These are phyloP conservation scores for Spinus pinus DNA, from an alignment of 2,797 vertebrate species.

Conservation along the genomic window DNA sequence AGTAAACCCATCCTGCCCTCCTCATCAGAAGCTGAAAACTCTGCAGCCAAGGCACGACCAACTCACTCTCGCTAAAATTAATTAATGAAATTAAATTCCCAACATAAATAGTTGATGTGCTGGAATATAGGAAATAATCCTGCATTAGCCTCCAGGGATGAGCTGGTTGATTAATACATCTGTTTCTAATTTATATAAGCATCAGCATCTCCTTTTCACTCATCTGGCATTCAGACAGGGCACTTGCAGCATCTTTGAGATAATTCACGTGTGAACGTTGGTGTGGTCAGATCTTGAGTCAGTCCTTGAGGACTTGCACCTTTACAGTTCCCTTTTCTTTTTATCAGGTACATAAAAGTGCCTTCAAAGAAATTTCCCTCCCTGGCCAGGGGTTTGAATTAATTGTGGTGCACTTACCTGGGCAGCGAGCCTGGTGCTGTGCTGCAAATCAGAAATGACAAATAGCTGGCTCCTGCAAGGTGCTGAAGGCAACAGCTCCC, in stretches of 20 bases:
- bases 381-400: background rate
- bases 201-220: background rate
- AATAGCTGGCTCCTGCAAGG: background rate
- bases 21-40: background rate
- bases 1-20: background rate
- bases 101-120: conserved; percentile 40
- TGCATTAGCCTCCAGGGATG: conserved; percentile 27
- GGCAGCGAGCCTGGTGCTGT: background rate
- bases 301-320: background rate
- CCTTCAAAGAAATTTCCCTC: background rate
- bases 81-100: conserved; percentile 42
- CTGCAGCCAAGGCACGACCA: background rate
- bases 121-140: conserved; percentile 50
- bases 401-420: background rate
- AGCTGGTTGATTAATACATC: conserved; percentile 45
- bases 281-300: background rate
- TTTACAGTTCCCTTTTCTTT: background rate
- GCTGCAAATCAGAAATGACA: conserved; percentile 15
- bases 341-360: background rate
- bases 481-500: conserved; percentile 31
- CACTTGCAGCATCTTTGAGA: background rate
- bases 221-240: background rate
- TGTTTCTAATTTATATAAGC: conserved; percentile 41
- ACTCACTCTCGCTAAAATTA: background rate
- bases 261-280: background rate